Base-by-base conservation (phyloP, 1,140 invertebrate species). In the Zelostemma sp. region DNA sequence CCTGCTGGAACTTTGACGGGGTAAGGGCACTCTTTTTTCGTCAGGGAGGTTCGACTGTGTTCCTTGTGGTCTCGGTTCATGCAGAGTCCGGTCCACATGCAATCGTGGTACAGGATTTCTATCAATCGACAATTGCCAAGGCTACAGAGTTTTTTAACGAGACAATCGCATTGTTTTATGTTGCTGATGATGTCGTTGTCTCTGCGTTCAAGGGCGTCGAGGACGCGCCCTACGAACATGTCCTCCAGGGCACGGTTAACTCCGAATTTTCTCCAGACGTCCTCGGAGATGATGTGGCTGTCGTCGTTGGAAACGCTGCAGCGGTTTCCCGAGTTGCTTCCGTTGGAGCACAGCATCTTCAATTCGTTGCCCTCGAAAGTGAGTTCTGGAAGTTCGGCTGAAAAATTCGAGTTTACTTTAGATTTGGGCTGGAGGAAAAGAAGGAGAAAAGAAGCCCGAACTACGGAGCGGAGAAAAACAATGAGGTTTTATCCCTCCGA, bases 71-170 rank as follows among this genome's bases (percentile, higher is more conserved):
- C 86, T 50, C 86, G 86, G 55, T 83, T 86, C 57, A 80, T 84
- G 72, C 88, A 89, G 11, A 87, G 80, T 0, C 89, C 90, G 0
- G 88, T 88, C 90, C 90, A 91, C 90, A 91, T 91, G 75, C 89
- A 91, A 72, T 91, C 90, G 82, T 91, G 88, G 64, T 88, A 87
- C 12, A 85, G 71, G 4, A 88, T 83, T 74, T 86, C 78, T 0
- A 72, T 68, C 1, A 68, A 79, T 2, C 54, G 62, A 15, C 72
- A 76, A 14, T 67, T 62, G 19, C 47, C 54, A 28, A 72, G 70
- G 47, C 62, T 65, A 38, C 71, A 72, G 1, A 54, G 38, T 33
- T 25, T 51, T 45, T 57, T 63, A 40, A 41, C 51, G 17, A 50
- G 21, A 8, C 21, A 40, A 19, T 67, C 60, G 51, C 46, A 21